Evolutionary conservation across 2,888 invertebrate species (phyloP), one percentile per base, ranked within the genome.

Genomic region (Argynnis bischoffii): DNA sequence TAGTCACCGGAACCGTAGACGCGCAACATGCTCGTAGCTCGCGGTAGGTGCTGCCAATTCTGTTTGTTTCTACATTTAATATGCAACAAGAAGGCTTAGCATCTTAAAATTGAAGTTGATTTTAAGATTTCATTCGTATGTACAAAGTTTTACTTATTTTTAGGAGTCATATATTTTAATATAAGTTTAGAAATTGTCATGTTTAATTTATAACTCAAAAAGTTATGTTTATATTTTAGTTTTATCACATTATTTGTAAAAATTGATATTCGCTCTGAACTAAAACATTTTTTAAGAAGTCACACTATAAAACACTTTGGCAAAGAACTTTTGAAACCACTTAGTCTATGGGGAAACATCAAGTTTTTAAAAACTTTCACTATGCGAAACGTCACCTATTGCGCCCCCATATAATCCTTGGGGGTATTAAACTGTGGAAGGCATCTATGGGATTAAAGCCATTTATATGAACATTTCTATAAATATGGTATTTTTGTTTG

Each of bases 381-480:
- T 85, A 88, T 88, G 85, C 84, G 85, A 86, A 86, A 87, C 81
- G 79, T 88, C 85, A 84, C 82, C 82, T 84, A 83, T 84, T 85
- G 16, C 60, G 18, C 85, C 82, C 82, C 75, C 74, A 74, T 72
- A 75, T 64, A 67, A 76, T 80, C 81, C 80, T 66, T 55, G 74
- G 79, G 85, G 78, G 74, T 73, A 74, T 76, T 81, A 82, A 85
- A 86, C 84, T 84, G 88, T 87, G 87, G 86, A 86, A 73, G 72
- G 66, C 72, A 73, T 74, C 74, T 74, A 75, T 47, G 2, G 61
- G 35, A 55, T 16, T n/a, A 55, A 70, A 55, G 54, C 16, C 48
- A 48, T 63, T 53, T 35, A 13, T 26, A 55, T 3, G 14, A 1
- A 50, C 21, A 41, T 14, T 66, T 11, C 16, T 50, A 50, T 41